phyloP scores from a whole-genome alignment of 2,113 vertebrate species.

The Rhipidura dahli region DNA sequence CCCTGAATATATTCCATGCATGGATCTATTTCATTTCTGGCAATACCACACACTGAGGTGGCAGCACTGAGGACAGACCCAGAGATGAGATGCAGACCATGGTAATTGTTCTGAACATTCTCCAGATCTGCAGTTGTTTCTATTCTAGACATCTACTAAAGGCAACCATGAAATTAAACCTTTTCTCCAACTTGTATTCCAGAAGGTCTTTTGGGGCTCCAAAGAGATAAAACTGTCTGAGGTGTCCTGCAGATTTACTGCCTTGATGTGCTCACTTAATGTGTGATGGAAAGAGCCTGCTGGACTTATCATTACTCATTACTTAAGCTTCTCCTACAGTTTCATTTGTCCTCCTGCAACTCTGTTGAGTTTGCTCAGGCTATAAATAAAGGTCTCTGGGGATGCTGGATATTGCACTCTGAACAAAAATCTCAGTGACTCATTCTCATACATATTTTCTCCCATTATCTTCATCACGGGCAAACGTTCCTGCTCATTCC shows the following conservation, averaged over 20 bases:
- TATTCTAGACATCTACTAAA: background rate
- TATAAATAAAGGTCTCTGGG: slow-evolving; percentile 75
- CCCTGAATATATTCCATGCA: background rate
- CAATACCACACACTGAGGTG: background rate
- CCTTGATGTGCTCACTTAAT: background rate
- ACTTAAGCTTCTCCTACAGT: slow-evolving; percentile 44
- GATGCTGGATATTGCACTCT: slow-evolving; percentile 58
- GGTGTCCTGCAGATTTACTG: slow-evolving; percentile 1
- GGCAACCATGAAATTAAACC: background rate
- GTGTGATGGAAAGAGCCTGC: slow-evolving; percentile 33
- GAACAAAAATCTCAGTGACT: slow-evolving; percentile 60
- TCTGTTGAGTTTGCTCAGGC: background rate
- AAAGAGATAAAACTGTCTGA: background rate
- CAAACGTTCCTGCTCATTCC: background rate
- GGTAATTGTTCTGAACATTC: background rate
- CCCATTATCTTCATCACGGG: slow-evolving; percentile 5
- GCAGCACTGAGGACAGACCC: background rate
- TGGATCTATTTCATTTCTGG: background rate
- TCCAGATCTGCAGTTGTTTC: background rate
- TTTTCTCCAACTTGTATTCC: background rate
- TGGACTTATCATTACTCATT: slow-evolving; percentile 29
- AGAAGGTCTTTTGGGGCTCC: background rate
- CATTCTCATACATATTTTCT: slow-evolving; percentile 53
- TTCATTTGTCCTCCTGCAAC: slow-evolving; percentile 45
- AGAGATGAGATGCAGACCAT: background rate